phyloP scores from a whole-genome alignment of 2,113 vertebrate species.

The Megaceryle torquata region DNA sequence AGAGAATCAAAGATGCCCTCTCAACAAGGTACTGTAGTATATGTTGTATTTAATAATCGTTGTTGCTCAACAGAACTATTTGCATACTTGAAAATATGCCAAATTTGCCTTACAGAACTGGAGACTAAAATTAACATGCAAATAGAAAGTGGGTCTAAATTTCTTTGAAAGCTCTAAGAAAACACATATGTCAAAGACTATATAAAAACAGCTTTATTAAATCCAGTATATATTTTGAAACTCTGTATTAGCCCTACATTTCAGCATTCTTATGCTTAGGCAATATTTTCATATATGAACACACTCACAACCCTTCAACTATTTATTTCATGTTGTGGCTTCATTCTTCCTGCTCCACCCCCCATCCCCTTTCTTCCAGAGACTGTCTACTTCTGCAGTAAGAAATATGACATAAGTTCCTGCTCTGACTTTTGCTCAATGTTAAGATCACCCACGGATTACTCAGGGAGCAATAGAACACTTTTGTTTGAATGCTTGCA shows the following conservation, averaged over 20 bases:
- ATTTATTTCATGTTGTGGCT: not conserved
- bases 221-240: not conserved
- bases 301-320: not conserved
- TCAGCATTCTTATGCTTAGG: not conserved
- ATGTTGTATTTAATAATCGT: not conserved
- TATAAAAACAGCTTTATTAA: not conserved
- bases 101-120: not conserved
- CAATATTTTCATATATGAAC: not conserved
- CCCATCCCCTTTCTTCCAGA: not conserved
- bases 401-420: constrained; percentile 25
- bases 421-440: constrained; percentile 31
- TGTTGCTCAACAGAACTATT: not conserved
- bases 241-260: not conserved
- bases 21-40: not conserved
- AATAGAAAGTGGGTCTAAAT: not conserved
- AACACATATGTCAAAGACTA: not conserved
- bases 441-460: constrained; percentile 44
- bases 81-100: not conserved
- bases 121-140: not conserved
- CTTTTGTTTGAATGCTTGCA: constrained; percentile 56
- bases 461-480: constrained; percentile 43
- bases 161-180: not conserved
- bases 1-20: not conserved
- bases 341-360: not conserved
- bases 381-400: not conserved